Evolutionary conservation across 2,113 vertebrate species (phyloP).

Genomic region (Ageneiosus marmoratus): DNA sequence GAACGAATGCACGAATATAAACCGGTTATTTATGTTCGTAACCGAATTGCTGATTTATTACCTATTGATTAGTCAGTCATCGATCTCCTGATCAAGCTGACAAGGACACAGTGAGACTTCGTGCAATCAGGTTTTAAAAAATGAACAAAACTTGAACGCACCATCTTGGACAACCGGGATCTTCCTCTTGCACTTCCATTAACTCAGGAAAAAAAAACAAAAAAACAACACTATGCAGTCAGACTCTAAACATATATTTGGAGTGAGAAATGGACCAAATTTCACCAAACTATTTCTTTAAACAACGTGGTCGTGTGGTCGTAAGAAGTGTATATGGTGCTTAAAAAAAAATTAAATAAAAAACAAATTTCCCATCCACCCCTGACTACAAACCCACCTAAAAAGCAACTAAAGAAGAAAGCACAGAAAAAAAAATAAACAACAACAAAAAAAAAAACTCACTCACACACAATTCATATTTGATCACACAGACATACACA

Average conservation of each 20-base stretch:
- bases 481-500: conserved; percentile 4
- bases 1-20: too few relatives aligned
- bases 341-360: background rate
- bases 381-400: conserved; percentile 14
- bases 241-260: background rate
- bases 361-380: background rate
- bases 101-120: background rate
- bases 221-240: background rate
- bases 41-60: background rate
- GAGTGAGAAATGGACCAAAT: background rate
- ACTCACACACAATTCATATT: background rate
- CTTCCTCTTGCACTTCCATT: background rate
- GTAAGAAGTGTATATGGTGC: background rate
- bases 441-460: background rate
- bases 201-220: background rate
- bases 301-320: background rate
- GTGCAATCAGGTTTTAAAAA: background rate
- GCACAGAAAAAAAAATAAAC: background rate
- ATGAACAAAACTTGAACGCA: background rate
- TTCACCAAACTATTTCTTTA: background rate
- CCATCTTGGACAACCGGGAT: background rate
- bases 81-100: too few relatives aligned
- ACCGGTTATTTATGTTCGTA: background rate
- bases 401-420: background rate
- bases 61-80: too few relatives aligned